Base-by-base conservation (phyloP, 35 echinoderm and acorn worm species). In the Ptychodera flava region DNA sequence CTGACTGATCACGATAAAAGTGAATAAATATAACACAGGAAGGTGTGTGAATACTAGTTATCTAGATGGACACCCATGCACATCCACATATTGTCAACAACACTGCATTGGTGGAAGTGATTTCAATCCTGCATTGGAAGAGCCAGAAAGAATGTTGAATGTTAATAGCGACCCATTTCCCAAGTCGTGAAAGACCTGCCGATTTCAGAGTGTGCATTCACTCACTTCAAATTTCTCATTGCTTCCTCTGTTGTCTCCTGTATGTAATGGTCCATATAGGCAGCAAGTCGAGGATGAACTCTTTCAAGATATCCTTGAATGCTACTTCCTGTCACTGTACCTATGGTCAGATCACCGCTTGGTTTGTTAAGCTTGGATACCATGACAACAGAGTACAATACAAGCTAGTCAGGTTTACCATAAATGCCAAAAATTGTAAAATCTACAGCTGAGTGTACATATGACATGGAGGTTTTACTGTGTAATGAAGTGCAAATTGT, bases 261-360 rank as follows among this genome's bases (percentile, higher is more conserved):
- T 81, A 91, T 80, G 80, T 86, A 91, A 29, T 85, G 32, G 10
- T 80, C 78, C 89, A 91, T 91, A 77, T 81, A 91, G 29, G 1
- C 0, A 34, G 85, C 84, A 33, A 91, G 52, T 0, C 36, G 31
- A 1, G 89, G 89, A 30, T 91, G 37, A 1, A 91, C 29, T n/a
- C 78, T 79, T 29, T 28, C 35, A 22, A 91, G 36, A 45, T 91
- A 91, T 0, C 37, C 78, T 35, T 91, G 89, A 76, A 91, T 91
- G 76, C 89, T 91, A 36, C 89, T 91, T 10, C 89, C 89, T 0
- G 89, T 91, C 15, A 91, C 89, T 35, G 89, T 91, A 1, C 89
- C 89, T 27, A 91, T 82, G 22, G 38, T 91, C 16, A 82, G 85
- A 16, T 86, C 89, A 15, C 79, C 79, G 1, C 35, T 86, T 35